Conservation (phyloP, 1,140 invertebrate genomes). For the Caenorhabditis briggsae region DNA sequence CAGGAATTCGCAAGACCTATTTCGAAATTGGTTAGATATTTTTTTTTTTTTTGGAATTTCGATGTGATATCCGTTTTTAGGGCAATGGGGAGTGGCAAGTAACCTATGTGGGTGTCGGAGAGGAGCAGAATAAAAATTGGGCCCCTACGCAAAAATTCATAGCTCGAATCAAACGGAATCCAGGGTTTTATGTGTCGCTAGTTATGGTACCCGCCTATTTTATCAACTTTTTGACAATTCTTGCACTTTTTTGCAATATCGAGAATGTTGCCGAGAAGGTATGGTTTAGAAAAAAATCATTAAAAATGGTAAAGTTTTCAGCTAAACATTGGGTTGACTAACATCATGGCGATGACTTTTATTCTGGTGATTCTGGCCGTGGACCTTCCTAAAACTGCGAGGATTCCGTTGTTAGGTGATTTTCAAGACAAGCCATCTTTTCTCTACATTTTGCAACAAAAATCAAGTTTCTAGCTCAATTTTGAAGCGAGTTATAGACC, state of each 20-base stretch:
- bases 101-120: neutral
- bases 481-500: too few relatives aligned
- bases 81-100: conserved; percentile 4
- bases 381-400: conserved; percentile 5
- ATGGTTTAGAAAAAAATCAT: neutral
- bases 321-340: neutral
- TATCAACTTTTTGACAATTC: neutral
- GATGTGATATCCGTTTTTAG: neutral
- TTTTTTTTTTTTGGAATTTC: neutral
- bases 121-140: neutral
- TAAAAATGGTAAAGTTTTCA: neutral
- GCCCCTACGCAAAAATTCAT: neutral
- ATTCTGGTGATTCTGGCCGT: neutral
- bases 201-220: conserved; percentile 21
- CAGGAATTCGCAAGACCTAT: neutral
- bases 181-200: neutral
- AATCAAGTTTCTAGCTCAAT: too few relatives aligned
- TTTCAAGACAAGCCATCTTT: too few relatives aligned
- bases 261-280: conserved; percentile 5
- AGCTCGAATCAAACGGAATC: neutral
- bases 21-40: neutral
- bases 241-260: neutral
- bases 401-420: neutral
- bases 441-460: too few relatives aligned
- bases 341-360: conserved; percentile 34